phyloP scores from a whole-genome alignment of 2,113 vertebrate genomes.

The Girardinichthys multiradiatus region DNA sequence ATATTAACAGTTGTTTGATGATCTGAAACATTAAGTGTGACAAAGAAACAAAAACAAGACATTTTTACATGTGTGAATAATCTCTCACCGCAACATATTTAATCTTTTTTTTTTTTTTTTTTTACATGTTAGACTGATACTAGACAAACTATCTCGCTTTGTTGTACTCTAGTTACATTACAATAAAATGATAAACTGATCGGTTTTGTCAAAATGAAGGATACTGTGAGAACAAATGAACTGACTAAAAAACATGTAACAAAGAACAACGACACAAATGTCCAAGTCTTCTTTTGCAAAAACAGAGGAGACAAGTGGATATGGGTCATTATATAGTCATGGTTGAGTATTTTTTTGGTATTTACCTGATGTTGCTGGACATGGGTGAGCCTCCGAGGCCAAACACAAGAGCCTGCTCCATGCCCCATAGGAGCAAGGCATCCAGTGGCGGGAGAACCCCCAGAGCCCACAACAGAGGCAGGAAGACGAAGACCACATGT shows the following conservation, averaged over 20 bases:
- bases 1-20: too few relatives aligned
- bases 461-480: slow-evolving; percentile 93
- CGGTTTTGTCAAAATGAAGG: neutral
- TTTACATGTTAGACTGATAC: too few relatives aligned
- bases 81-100: too few relatives aligned
- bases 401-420: slow-evolving; percentile 93
- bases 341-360: too few relatives aligned
- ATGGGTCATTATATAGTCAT: neutral
- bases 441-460: slow-evolving; percentile 93
- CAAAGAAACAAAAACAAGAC: too few relatives aligned
- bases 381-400: slow-evolving; percentile 94
- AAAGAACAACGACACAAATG: neutral
- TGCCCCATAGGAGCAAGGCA: slow-evolving; percentile 92
- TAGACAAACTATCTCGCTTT: too few relatives aligned
- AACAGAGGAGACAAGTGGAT: neutral
- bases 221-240: neutral
- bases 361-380: slow-evolving; percentile 89
- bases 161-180: neutral
- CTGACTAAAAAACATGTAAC: too few relatives aligned
- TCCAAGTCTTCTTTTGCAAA: neutral
- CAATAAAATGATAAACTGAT: neutral
- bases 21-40: too few relatives aligned
- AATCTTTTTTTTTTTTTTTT: too few relatives aligned
- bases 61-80: too few relatives aligned
- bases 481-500: slow-evolving; percentile 89